Evolutionary conservation across 2,113 vertebrate species (phyloP).

Genomic region (Triplophysa siluroides): DNA sequence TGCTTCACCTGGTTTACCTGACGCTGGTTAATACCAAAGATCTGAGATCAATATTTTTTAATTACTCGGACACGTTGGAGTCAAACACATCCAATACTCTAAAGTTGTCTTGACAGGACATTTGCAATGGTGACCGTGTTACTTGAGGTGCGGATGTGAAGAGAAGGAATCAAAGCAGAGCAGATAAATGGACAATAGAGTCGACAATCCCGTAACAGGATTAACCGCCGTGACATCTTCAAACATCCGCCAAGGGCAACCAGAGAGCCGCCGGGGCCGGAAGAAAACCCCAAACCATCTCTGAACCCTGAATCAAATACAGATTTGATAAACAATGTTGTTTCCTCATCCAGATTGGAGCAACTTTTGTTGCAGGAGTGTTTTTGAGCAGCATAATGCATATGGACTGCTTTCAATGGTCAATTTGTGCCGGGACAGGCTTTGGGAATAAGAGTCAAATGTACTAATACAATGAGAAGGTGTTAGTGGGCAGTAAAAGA

Average conservation of each 20-base stretch:
- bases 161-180: conserved; percentile 24
- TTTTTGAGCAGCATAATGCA: neutral
- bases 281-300: neutral
- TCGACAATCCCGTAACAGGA: conserved; percentile 45
- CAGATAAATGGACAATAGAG: conserved; percentile 36
- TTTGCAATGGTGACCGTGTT: neutral
- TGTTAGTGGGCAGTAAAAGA: neutral
- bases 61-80: no score
- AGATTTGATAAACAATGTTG: neutral
- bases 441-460: conserved; percentile 1
- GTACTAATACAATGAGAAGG: neutral
- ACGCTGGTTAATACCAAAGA: no score
- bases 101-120: neutral
- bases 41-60: no score
- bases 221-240: conserved; percentile 43
- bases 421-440: conserved; percentile 7
- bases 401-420: conserved; percentile 4
- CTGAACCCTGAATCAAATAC: neutral
- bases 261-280: conserved; percentile 16
- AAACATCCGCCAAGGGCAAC: conserved; percentile 38
- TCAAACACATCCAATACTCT: no score
- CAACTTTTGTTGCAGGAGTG: neutral
- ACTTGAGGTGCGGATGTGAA: conserved; percentile 13
- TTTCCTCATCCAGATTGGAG: conserved; percentile 16
- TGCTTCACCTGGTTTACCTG: no score